Evolutionary conservation across 1,140 invertebrate species (phyloP), one percentile per base, ranked within the genome.

Genomic region (Ceratosolen fusciceps): DNA sequence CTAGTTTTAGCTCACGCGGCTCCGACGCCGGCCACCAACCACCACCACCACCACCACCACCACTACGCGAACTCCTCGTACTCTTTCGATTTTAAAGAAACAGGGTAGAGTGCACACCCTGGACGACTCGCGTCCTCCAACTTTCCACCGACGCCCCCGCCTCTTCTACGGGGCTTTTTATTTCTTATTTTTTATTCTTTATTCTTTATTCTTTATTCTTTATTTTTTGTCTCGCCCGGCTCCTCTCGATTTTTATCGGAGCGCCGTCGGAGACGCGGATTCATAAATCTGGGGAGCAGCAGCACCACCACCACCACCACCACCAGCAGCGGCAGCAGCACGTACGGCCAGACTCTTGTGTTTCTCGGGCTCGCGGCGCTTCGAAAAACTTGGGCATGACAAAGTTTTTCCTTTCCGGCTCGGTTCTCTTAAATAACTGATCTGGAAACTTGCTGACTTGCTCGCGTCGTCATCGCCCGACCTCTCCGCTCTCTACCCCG

Each of bases 171-270:
- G n/a, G 56, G 56, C 72, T 43, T 74, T 43, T 74, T 54, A 60
- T 74, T 74, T 60, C 72, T 60, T 73, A n/a, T n/a, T 62, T 74
- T 74, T 62, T 29, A 21, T n/a, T n/a, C n/a, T n/a, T n/a, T n/a
- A n/a, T n/a, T n/a, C n/a, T n/a, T n/a, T n/a, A n/a, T n/a, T n/a
- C n/a, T n/a, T n/a, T n/a, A n/a, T n/a, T n/a, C n/a, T n/a, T n/a
- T n/a, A n/a, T n/a, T n/a, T n/a, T n/a, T n/a, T n/a, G n/a, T n/a
- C n/a, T n/a, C n/a, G n/a, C 72, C 5, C 10, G 16, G 12, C 49
- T 19, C 71, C 34, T 74, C 70, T 58, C 29, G 54, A 74, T 74
- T 74, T 74, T 49, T 58, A 74, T 58, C 60, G n/a, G 54, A 31
- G 21, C 12, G 54, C 21, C n/a, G 37, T 47, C 2, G 12, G 47